These are phyloP conservation scores for Globicephala melas DNA, from an alignment of 2,113 vertebrate genomes.

Conservation along the genomic window DNA sequence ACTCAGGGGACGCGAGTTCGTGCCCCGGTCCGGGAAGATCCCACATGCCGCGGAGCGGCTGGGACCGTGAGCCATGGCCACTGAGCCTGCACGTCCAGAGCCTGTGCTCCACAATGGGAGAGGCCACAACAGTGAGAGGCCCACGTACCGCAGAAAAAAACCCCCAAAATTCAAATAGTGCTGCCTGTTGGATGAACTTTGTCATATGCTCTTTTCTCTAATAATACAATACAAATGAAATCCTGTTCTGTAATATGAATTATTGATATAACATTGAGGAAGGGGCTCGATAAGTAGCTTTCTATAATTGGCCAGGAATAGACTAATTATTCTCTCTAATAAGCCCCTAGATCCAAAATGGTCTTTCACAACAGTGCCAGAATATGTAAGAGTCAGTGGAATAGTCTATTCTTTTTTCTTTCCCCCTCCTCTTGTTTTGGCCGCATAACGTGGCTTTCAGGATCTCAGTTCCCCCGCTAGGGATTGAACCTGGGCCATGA, in stretches of 20 bases:
- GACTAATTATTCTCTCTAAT: neutral
- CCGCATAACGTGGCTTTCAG: neutral
- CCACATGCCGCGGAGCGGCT: too few relatives aligned
- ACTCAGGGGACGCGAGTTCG: rapidly evolving
- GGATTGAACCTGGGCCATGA: neutral
- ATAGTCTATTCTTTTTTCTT: neutral
- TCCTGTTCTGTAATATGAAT: neutral
- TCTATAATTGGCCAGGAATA: neutral
- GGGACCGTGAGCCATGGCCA: too few relatives aligned
- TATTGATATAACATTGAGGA: neutral
- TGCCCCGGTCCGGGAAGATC: too few relatives aligned
- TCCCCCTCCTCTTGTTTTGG: neutral
- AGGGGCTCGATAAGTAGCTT: neutral
- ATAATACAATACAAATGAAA: neutral
- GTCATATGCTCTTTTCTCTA: neutral
- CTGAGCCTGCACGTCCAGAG: too few relatives aligned
- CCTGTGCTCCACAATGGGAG: too few relatives aligned
- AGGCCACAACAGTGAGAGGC: too few relatives aligned
- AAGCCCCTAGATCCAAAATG: neutral
- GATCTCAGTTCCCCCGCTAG: neutral
- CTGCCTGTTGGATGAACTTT: neutral
- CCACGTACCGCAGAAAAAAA: rapidly evolving
- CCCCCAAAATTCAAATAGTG: neutral
- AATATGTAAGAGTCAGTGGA: neutral
- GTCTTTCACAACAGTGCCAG: neutral